Evolutionary conservation across 2,888 invertebrate species (phyloP).

Genomic region (Ectemnius lituratus): DNA sequence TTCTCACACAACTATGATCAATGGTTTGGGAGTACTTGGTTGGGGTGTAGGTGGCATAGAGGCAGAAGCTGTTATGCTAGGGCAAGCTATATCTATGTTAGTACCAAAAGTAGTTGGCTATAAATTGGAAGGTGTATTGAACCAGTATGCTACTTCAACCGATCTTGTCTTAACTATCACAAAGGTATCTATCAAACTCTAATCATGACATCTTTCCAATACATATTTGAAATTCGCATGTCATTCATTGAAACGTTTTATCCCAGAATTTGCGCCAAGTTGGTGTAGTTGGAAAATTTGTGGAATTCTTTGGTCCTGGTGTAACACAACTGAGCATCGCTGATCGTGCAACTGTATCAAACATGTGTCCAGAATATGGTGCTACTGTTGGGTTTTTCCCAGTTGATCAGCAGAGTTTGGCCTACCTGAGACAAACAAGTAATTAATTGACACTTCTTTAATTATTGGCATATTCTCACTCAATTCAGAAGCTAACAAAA

Average conservation of each 20-base stretch:
- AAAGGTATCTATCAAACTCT: conserved; percentile 82
- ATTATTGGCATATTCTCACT: conserved; percentile 8
- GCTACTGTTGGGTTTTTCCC: conserved; percentile 98
- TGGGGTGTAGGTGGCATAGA: conserved; percentile 99
- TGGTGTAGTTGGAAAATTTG: conserved; percentile 99
- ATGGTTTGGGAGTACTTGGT: conserved; percentile 96
- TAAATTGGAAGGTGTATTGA: conserved; percentile 88
- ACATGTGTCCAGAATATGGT: conserved; percentile 99
- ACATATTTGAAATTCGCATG: not conserved
- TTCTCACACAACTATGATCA: conserved; percentile 99
- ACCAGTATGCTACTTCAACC: conserved; percentile 93
- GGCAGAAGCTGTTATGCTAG: conserved; percentile 99
- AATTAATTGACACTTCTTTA: not conserved
- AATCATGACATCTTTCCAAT: not conserved
- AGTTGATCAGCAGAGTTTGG: conserved; percentile 88
- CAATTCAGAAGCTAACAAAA: not conserved
- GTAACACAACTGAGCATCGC: conserved; percentile 94
- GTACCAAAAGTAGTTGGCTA: conserved; percentile 98
- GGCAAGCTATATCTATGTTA: conserved; percentile 98
- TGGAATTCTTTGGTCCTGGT: conserved; percentile 98
- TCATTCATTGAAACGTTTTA: not conserved
- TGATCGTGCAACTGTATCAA: conserved; percentile 97
- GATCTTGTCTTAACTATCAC: conserved; percentile 98
- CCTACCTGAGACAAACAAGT: conserved; percentile 93
- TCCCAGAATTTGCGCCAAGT: conserved; percentile 85